phyloP scores from a whole-genome alignment of 2,113 vertebrate genomes.

The Ictalurus furcatus region DNA sequence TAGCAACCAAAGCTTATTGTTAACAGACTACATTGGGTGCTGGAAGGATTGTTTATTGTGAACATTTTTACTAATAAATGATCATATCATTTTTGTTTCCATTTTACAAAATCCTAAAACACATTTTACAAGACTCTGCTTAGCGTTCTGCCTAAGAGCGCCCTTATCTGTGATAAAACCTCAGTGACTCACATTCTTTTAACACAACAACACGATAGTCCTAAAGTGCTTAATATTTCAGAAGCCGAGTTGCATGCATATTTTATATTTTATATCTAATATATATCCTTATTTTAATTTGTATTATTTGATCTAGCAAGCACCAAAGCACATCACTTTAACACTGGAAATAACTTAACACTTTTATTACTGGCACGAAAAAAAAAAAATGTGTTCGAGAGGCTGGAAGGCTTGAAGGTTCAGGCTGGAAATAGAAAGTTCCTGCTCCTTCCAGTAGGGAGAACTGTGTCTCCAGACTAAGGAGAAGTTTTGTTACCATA shows the following conservation, averaged over 20 bases:
- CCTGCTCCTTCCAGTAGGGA: slow-evolving; percentile 50
- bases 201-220: not conserved
- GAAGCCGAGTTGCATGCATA: not conserved
- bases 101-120: no score
- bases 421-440: slow-evolving; percentile 14
- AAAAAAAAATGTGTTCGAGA: not conserved
- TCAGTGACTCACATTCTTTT: not conserved
- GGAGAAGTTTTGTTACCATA: not conserved
- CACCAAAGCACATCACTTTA: not conserved
- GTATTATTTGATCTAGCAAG: not conserved
- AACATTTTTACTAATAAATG: no score
- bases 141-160: no score
- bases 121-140: no score
- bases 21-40: not conserved
- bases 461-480: slow-evolving; percentile 43
- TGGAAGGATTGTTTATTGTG: not conserved
- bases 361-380: not conserved
- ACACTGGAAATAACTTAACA: not conserved
- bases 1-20: not conserved
- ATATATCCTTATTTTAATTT: not conserved
- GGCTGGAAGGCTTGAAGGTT: not conserved
- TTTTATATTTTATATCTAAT: not conserved
- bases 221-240: not conserved
- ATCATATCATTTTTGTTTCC: not conserved
- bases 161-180: not conserved